Conservation (phyloP, 2,888 invertebrate species). For the Watsonalla cultraria region DNA sequence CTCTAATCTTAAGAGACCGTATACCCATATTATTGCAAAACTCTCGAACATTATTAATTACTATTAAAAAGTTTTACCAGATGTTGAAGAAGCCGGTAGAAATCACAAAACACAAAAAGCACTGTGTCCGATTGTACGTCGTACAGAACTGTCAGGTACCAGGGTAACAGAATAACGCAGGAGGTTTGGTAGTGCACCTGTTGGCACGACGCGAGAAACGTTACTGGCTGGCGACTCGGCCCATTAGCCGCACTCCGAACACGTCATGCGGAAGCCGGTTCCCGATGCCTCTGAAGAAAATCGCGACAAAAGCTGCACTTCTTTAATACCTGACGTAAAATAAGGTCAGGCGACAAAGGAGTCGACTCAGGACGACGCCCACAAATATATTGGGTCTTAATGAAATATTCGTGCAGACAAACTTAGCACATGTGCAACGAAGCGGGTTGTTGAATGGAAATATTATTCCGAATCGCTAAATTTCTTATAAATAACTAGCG, state of each 20-base stretch:
- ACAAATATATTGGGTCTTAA: neutral
- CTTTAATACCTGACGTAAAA: slow-evolving; percentile 25
- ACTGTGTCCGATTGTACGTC: slow-evolving; percentile 35
- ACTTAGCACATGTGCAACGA: neutral
- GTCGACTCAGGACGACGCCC: neutral
- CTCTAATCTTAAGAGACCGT: neutral
- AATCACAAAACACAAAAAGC: slow-evolving; percentile 30
- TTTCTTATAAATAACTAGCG: slow-evolving; percentile 14
- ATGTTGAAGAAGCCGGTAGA: slow-evolving; percentile 4
- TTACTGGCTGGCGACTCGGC: slow-evolving; percentile 62
- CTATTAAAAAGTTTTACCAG: neutral
- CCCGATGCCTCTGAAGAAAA: slow-evolving; percentile 60
- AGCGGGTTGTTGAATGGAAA: neutral
- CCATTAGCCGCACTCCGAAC: slow-evolving; percentile 62
- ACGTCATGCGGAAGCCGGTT: slow-evolving; percentile 76
- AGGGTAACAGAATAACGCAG: slow-evolving; percentile 45
- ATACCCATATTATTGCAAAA: neutral
- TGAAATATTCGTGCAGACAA: neutral
- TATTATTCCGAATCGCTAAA: neutral
- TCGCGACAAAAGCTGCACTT: slow-evolving; percentile 49
- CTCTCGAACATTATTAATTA: too few relatives aligned
- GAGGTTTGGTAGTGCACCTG: slow-evolving; percentile 61
- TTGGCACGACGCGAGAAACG: slow-evolving; percentile 67
- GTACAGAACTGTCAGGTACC: slow-evolving; percentile 37
- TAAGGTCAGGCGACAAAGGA: slow-evolving; percentile 5